These are phyloP conservation scores for Micropterix aruncella DNA, from an alignment of 2,888 invertebrate species.

Conservation along the genomic window DNA sequence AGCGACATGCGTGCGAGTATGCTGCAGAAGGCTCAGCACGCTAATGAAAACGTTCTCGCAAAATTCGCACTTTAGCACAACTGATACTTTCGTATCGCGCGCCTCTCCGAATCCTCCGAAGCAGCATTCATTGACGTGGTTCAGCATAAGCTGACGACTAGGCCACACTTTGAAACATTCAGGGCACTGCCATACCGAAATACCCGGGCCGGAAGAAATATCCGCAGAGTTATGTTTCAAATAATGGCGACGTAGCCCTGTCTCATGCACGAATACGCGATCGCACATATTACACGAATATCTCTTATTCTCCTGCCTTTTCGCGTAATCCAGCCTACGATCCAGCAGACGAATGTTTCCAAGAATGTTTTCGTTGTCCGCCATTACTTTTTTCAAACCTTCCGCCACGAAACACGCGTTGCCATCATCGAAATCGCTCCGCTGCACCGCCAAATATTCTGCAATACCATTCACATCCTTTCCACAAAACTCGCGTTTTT, in stretches of 20 bases:
- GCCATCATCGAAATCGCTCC: neutral
- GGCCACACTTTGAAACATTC: slow-evolving; percentile 38
- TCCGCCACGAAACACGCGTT: neutral
- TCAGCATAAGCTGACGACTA: slow-evolving; percentile 23
- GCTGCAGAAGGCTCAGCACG: slow-evolving; percentile 28
- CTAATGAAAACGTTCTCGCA: slow-evolving; percentile 34
- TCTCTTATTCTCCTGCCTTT: slow-evolving; percentile 29
- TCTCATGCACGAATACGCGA: slow-evolving; percentile 33
- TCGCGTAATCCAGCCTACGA: slow-evolving; percentile 29
- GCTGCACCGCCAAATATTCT: slow-evolving; percentile 4
- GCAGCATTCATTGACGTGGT: slow-evolving; percentile 25
- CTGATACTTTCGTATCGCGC: slow-evolving; percentile 25
- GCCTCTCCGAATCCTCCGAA: no score
- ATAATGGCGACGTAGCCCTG: slow-evolving; percentile 29
- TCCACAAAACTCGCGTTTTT: neutral
- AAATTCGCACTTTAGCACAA: slow-evolving; percentile 32
- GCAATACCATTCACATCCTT: slow-evolving; percentile 1
- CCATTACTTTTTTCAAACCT: slow-evolving; percentile 27
- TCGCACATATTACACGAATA: slow-evolving; percentile 31
- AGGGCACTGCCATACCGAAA: slow-evolving; percentile 33
- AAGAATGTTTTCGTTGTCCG: slow-evolving; percentile 35
- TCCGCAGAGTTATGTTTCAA: slow-evolving; percentile 20
- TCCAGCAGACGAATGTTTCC: slow-evolving; percentile 34
- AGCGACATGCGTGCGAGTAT: slow-evolving; percentile 41
- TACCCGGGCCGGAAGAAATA: slow-evolving; percentile 25